These are phyloP conservation scores for Eupithecia dodoneata DNA, from an alignment of 2,888 invertebrate species.

Conservation along the genomic window DNA sequence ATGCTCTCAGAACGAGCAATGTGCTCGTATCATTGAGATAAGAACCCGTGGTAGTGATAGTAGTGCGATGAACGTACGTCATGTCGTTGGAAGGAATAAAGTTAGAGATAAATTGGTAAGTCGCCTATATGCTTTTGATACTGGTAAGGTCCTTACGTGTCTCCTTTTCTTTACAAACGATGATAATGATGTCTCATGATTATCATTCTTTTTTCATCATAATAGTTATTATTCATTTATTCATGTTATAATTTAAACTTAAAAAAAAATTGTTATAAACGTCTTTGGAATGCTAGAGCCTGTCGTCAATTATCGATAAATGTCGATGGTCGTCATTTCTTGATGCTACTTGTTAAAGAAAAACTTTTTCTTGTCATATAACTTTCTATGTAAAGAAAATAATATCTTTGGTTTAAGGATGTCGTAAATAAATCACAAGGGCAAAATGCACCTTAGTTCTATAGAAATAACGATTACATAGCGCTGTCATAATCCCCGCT, in stretches of 20 bases:
- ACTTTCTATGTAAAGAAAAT: neutral
- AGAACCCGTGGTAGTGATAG: slow-evolving; percentile 59
- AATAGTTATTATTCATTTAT: too few relatives aligned
- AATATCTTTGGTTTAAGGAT: too few relatives aligned
- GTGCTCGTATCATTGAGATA: slow-evolving; percentile 62
- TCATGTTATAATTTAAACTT: too few relatives aligned
- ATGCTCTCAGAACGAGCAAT: slow-evolving; percentile 51
- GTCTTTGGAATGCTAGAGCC: neutral
- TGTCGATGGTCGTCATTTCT: too few relatives aligned
- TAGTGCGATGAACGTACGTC: slow-evolving; percentile 72
- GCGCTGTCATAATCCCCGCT: neutral
- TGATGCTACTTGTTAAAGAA: neutral
- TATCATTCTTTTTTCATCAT: too few relatives aligned
- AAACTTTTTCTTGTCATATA: neutral
- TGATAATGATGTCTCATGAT: too few relatives aligned
- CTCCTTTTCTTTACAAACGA: neutral
- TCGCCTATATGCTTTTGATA: neutral
- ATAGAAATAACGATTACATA: neutral
- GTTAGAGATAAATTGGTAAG: slow-evolving; percentile 70
- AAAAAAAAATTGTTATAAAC: neutral
- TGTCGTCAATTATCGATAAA: neutral
- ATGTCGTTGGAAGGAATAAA: slow-evolving; percentile 63
- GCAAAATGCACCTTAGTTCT: neutral
- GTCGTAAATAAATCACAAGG: neutral
- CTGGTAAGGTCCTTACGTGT: neutral